Evolutionary conservation across 2,888 invertebrate genomes (phyloP).

Genomic region (Coecobrya sp.): DNA sequence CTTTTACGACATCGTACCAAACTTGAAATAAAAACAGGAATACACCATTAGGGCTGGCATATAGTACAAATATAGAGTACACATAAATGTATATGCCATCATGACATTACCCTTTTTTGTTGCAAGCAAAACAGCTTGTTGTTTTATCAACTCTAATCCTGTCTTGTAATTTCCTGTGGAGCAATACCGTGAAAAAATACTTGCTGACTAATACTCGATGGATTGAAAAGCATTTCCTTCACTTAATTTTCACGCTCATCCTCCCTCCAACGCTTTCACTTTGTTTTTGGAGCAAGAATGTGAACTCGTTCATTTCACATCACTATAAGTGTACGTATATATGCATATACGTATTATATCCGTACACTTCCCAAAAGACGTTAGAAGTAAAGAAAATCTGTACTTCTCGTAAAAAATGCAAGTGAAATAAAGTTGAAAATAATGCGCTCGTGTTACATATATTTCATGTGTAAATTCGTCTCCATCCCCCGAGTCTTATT

Average conservation of each 20-base stretch:
- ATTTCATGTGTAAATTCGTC: too few species aligned
- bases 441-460: conserved; percentile 22
- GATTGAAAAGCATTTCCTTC: conserved; percentile 84
- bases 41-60: neutral
- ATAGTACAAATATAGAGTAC: too few species aligned
- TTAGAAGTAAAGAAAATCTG: conserved; percentile 22
- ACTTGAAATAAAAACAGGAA: conserved; percentile 33
- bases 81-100: too few species aligned
- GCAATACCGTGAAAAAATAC: conserved; percentile 75
- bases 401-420: neutral
- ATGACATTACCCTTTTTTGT: neutral
- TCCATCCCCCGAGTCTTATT: conserved; percentile 36
- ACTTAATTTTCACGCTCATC: conserved; percentile 84
- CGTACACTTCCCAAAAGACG: neutral
- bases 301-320: neutral
- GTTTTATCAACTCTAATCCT: conserved; percentile 73
- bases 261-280: conserved; percentile 70
- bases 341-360: neutral
- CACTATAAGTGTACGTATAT: neutral
- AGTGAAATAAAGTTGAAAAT: conserved; percentile 53
- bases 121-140: conserved; percentile 39
- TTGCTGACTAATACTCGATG: conserved; percentile 80
- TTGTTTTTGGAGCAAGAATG: conserved; percentile 15
- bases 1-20: conserved; percentile 35
- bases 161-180: conserved; percentile 77